These are phyloP conservation scores for Centruroides vittatus DNA, from an alignment of 1,140 invertebrate genomes.

Conservation along the genomic window DNA sequence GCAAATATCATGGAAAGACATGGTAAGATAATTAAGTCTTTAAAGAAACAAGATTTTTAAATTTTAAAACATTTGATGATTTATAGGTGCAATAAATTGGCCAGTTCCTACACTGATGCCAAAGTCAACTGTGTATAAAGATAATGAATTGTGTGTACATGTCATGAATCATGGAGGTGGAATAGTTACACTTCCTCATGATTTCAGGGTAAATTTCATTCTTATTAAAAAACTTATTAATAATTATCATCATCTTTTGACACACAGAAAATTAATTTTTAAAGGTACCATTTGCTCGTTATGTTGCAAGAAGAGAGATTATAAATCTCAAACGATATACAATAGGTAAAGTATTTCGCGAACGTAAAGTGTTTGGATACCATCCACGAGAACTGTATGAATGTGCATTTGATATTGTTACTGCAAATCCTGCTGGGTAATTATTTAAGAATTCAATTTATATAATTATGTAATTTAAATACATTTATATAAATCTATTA, in stretches of 20 bases:
- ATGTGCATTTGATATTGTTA: slow-evolving; percentile 87
- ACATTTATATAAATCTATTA: neutral
- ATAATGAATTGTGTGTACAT: slow-evolving; percentile 23
- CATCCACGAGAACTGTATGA: slow-evolving; percentile 79
- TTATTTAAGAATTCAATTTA: neutral
- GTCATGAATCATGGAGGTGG: slow-evolving; percentile 72
- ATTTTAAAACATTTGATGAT: neutral
- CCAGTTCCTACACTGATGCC: slow-evolving; percentile 19
- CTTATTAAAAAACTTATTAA: neutral
- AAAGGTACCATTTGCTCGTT: slow-evolving; percentile 57
- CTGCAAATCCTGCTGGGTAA: slow-evolving; percentile 41
- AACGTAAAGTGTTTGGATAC: slow-evolving; percentile 62
- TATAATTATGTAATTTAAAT: neutral
- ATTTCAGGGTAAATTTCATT: slow-evolving; percentile 27
- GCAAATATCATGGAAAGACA: slow-evolving; percentile 42
- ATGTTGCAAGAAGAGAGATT: slow-evolving; percentile 64
- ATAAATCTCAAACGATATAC: slow-evolving; percentile 64
- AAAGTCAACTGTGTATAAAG: slow-evolving; percentile 4
- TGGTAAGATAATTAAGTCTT: slow-evolving; percentile 4
- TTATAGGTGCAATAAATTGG: slow-evolving; percentile 11
- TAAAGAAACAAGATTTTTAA: neutral
- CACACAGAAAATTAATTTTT: neutral
- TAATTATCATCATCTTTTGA: neutral
- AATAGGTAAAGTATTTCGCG: slow-evolving; percentile 71
- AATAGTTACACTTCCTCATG: slow-evolving; percentile 59